phyloP scores from a whole-genome alignment of 2,113 vertebrate genomes.

The Arvicanthis niloticus region DNA sequence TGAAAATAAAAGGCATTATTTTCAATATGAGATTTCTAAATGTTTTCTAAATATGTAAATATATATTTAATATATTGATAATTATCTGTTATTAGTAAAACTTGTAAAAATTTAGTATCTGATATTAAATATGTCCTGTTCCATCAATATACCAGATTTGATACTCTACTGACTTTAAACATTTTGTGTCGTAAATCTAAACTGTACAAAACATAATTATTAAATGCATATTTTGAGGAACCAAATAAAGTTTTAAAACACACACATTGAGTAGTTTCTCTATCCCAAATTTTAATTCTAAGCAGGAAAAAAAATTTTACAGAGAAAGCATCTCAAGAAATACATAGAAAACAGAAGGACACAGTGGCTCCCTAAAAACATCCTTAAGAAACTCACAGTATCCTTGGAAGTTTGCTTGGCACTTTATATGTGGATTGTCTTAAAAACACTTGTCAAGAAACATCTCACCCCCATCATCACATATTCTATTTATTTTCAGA shows the following conservation, averaged over 20 bases:
- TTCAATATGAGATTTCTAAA: slow-evolving; percentile 59
- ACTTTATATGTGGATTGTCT: slow-evolving; percentile 55
- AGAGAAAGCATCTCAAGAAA: not conserved
- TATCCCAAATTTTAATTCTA: slow-evolving; percentile 36
- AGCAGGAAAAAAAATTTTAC: not conserved
- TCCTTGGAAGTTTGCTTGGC: not conserved
- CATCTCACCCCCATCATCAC: not conserved
- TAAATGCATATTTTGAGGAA: slow-evolving; percentile 62
- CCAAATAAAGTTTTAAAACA: slow-evolving; percentile 50
- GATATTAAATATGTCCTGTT: slow-evolving; percentile 12
- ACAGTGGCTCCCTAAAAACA: not conserved
- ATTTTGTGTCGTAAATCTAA: slow-evolving; percentile 45
- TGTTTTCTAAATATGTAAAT: too few species aligned
- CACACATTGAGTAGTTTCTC: not conserved
- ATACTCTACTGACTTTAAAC: slow-evolving; percentile 41
- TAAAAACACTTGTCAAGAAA: slow-evolving; percentile 65
- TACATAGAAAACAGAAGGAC: not conserved
- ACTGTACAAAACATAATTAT: slow-evolving; percentile 18
- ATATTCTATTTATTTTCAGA: slow-evolving; percentile 42
- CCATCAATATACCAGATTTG: not conserved
- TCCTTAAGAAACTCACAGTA: not conserved
- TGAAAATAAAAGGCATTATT: slow-evolving; percentile 30
- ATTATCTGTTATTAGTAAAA: slow-evolving; percentile 52
- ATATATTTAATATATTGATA: not conserved
- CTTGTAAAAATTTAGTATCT: slow-evolving; percentile 44